Percentiles rank a stretch among this genome's conserved stretches.
These are phyloP conservation scores for Chrysoperla carnea DNA, from an alignment of 1,140 invertebrate species.

Conservation along the genomic window DNA sequence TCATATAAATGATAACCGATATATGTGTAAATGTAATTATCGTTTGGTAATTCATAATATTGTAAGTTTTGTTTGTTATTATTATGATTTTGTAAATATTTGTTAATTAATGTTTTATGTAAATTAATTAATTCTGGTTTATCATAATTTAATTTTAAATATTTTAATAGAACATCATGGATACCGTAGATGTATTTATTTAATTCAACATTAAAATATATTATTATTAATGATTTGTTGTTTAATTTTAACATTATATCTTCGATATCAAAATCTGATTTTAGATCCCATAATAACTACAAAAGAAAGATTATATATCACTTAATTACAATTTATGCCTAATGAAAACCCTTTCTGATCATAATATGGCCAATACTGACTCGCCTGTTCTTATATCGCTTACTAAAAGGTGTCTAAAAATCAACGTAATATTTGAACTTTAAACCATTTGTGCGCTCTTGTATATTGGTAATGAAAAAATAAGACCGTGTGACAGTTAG, in stretches of 20 bases:
- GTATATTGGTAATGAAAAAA: too few species aligned
- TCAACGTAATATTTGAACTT: too few species aligned
- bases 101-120: conserved; percentile 16
- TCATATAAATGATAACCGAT: conserved; percentile 24
- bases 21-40: conserved; percentile 23
- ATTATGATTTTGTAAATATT: conserved; percentile 14
- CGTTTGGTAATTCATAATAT: conserved; percentile 11
- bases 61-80: too few species aligned
- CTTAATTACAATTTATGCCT: not conserved
- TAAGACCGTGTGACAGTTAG: too few species aligned
- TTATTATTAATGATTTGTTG: conserved; percentile 20
- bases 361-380: too few species aligned
- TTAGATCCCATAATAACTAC: conserved; percentile 15
- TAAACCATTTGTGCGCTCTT: too few species aligned
- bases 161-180: conserved; percentile 20
- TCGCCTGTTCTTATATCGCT: too few species aligned
- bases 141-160: conserved; percentile 13
- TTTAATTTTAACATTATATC: conserved; percentile 20
- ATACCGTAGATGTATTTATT: conserved; percentile 20
- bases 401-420: too few species aligned
- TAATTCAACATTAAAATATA: conserved; percentile 13
- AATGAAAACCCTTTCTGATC: too few species aligned
- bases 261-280: conserved; percentile 14
- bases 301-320: not conserved
- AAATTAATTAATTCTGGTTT: conserved; percentile 7